Percentiles rank a stretch among this genome's conserved stretches.
phyloP scores from a whole-genome alignment of 2,797 vertebrate species.

The Sebastes iracundus region DNA sequence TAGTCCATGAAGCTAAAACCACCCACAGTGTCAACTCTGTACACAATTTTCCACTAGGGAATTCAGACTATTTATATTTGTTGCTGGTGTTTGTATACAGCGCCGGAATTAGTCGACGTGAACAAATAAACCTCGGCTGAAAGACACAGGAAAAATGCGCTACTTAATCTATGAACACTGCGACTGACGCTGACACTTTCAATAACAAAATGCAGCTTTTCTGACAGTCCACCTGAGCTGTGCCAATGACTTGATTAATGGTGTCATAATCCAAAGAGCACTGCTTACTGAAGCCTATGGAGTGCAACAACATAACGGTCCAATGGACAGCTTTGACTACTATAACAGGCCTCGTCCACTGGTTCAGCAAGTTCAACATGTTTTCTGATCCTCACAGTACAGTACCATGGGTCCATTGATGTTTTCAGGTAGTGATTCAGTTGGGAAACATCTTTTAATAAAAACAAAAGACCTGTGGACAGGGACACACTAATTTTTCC shows the following conservation, averaged over 20 bases:
- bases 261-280: slow-evolving; percentile 53
- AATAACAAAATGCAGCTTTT: slow-evolving; percentile 32
- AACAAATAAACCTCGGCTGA: slow-evolving; percentile 34
- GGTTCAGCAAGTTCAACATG: slow-evolving; percentile 60
- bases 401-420: slow-evolving; percentile 15
- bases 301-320: slow-evolving; percentile 47
- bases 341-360: slow-evolving; percentile 32
- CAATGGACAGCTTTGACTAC: slow-evolving; percentile 46
- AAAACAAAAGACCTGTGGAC: slow-evolving; percentile 51
- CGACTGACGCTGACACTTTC: slow-evolving; percentile 17
- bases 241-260: slow-evolving; percentile 56
- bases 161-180: slow-evolving; percentile 19
- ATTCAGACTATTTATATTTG: slow-evolving; percentile 26
- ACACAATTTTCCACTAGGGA: slow-evolving; percentile 1
- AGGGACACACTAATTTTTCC: slow-evolving; percentile 60
- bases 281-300: slow-evolving; percentile 46
- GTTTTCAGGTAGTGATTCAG: slow-evolving; percentile 53
- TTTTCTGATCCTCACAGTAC: slow-evolving; percentile 21
- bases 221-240: slow-evolving; percentile 35
- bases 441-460: slow-evolving; percentile 44
- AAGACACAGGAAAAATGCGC: not conserved
- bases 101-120: not conserved
- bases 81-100: slow-evolving; percentile 26
- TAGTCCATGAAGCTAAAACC: slow-evolving; percentile 34
- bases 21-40: slow-evolving; percentile 37